Evolutionary conservation across 2,113 vertebrate species (phyloP), one percentile per base, ranked within the genome.

Genomic region (Drymodes brunneopygia): DNA sequence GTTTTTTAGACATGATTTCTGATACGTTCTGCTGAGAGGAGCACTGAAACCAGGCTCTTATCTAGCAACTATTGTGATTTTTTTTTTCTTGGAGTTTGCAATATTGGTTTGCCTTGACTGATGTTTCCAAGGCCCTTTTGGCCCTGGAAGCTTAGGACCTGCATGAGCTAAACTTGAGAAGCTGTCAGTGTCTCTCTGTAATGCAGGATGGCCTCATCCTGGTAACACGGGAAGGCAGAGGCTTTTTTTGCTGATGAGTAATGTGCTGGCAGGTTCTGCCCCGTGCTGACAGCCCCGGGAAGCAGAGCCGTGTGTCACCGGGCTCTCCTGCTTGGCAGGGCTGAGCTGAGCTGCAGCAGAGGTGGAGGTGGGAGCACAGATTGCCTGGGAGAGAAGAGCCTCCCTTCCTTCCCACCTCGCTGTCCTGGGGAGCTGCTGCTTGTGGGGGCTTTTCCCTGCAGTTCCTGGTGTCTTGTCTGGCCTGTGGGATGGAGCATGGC

Each of bases 191-290:
- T 31, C 13, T 45, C 23, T 42, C 64, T 86, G 70, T 36, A 60
- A 53, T 36, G 58, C 45, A 35, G 38, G 8, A 29, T 93, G 74
- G 67, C 84, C 86, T 88, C 70, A 70, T 91, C 48, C 74, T 90
- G 85, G 45, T 86, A 6, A 29, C 7, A 20, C 4, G 25, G 78
- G 88, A 57, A 88, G 88, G 40, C 42, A n/a, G 66, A 81, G 58
- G 36, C 50, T 75, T 47, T 70, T 90, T 92, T 75, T 95, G 74
- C 66, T 79, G 94, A 83, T 97, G 95, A 95, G 83, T 96, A 93
- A 83, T 97, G 35, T 81, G 64, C 91, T 94, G 86, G 93, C 95
- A 82, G 74, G 82, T 91, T 90, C 61, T 97, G 84, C 69, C 78
- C 72, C 0, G 14, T 85, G 82, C 80, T 95, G 94, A 70, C 60